These are phyloP conservation scores for Kobus ellipsiprymnus DNA, from an alignment of 2,113 vertebrate species.

Conservation along the genomic window DNA sequence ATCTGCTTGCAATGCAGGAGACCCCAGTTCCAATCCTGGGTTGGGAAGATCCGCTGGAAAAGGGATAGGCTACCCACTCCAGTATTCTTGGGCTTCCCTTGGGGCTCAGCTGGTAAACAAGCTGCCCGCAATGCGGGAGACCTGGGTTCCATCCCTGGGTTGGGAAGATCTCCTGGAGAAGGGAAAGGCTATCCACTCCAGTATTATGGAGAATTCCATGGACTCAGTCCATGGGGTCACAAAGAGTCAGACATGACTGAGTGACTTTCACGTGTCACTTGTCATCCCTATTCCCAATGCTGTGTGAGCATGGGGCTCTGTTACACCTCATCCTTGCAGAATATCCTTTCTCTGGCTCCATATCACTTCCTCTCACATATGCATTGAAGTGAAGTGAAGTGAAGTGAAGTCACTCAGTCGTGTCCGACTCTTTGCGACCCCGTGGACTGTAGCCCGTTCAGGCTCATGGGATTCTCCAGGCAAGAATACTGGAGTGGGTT, in stretches of 20 bases:
- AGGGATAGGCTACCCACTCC: background rate
- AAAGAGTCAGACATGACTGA: background rate
- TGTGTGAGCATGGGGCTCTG: background rate
- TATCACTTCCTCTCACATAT: background rate
- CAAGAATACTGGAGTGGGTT: too few species aligned
- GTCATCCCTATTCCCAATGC: background rate
- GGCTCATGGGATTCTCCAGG: too few species aligned
- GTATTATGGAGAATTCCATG: background rate
- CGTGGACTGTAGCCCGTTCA: too few species aligned
- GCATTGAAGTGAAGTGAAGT: too few species aligned
- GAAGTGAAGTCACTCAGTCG: too few species aligned
- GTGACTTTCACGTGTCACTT: background rate
- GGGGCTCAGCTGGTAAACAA: background rate
- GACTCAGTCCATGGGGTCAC: background rate
- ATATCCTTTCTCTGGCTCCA: background rate
- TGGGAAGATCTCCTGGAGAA: background rate
- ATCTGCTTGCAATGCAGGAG: background rate
- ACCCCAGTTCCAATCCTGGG: background rate
- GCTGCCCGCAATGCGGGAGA: background rate
- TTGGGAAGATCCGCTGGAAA: background rate
- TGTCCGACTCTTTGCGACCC: too few species aligned
- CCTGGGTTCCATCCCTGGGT: background rate
- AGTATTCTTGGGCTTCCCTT: background rate
- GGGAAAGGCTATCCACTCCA: background rate
- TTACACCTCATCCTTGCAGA: background rate